Base-by-base conservation (phyloP, 2,113 vertebrate species). In the Epinephelus lanceolatus region DNA sequence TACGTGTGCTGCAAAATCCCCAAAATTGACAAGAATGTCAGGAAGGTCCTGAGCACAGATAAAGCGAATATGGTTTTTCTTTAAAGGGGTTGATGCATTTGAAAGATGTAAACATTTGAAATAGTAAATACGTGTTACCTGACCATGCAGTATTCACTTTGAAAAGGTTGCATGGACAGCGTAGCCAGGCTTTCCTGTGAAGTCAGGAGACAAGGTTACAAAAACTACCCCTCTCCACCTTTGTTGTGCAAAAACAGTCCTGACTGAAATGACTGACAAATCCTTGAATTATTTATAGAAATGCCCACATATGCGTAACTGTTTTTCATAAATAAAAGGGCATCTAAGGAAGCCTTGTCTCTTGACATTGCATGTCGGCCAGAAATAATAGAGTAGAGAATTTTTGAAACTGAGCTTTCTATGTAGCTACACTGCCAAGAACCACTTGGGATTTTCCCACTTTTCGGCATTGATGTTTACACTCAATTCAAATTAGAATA, bases 371-470 rank as follows among this genome's bases (percentile, higher is more conserved):
- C 86, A 91, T 37, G 76, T 87, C 71, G 77, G 83, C 86, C 89
- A 45, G 56, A 80, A 76, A 56, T 21, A 72, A 61, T 18, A 86
- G 45, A 72, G 73, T 45, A 87, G 33, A 60, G 56, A 71, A 19
- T 47, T 76, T 73, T 78, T 79, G 75, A 89, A 78, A 81, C 85
- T 95, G 94, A 93, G 93, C 94, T 95, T 96, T 95, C 92, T 93
- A 91, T 91, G 88, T 76, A 85, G 61, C 61, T 57, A 23, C 47
- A 21, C 53, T 47, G 19, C 19, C 45, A 61, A 60, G 15, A 81
- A 84, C 8, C 51, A 75, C 49, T 75, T 86, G 81, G 56, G 59
- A 69, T 57, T 77, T 68, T 66, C 1, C 55, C 71, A 57, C 69
- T 81, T 83, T 75, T 33, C 3, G 0, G 25, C 56, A 83, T 25